Conservation (phyloP, 1,140 invertebrate species). For the Colletes gigas region DNA sequence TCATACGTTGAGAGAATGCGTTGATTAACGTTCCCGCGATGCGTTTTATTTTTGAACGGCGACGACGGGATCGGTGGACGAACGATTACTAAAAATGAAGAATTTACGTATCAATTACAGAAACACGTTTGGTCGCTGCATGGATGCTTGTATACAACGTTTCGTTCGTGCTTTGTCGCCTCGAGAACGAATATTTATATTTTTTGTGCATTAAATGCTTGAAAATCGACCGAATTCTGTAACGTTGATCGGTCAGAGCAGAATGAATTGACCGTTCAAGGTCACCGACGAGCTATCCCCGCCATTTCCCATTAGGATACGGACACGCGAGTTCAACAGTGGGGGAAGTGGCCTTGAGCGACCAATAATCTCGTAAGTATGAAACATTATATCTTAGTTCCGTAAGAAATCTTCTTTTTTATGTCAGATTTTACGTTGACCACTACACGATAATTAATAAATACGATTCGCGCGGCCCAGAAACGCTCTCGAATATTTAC, state of each 20-base stretch:
- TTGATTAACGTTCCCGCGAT: neutral
- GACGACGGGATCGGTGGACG: neutral
- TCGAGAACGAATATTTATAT: neutral
- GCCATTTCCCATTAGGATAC: too few species aligned
- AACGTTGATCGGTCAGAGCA: too few species aligned
- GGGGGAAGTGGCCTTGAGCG: too few species aligned
- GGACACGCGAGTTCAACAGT: too few species aligned
- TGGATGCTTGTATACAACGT: neutral
- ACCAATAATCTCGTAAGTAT: too few species aligned
- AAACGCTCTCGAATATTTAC: conserved; percentile 11
- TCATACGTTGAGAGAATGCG: neutral
- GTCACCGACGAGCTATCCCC: too few species aligned
- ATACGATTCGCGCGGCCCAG: neutral
- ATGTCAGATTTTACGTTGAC: neutral
- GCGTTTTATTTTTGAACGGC: neutral
- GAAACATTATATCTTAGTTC: too few species aligned
- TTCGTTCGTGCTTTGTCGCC: neutral
- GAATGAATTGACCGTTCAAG: too few species aligned
- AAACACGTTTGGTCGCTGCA: too few species aligned
- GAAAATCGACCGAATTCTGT: too few species aligned
- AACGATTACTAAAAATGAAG: neutral
- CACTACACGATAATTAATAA: neutral
- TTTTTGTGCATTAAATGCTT: too few species aligned
- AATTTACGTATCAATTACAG: too few species aligned
- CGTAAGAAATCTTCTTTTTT: neutral